Evolutionary conservation across 2,113 vertebrate genomes (phyloP).

Genomic region (Loxodonta africana): DNA sequence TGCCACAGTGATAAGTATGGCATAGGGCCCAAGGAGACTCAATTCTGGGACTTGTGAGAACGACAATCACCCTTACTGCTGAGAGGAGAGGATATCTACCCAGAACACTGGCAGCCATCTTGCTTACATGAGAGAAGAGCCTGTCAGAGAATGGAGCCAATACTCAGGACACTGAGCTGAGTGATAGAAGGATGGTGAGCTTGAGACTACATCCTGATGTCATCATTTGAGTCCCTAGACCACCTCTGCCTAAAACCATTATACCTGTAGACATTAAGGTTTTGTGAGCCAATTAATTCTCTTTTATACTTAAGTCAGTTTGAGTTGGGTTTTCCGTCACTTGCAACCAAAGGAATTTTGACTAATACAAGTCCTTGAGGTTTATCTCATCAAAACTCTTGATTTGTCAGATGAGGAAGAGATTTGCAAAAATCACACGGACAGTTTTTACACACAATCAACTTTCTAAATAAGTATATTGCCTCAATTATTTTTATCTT

Average conservation of each 20-base stretch:
- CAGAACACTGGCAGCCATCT: neutral
- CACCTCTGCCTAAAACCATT: neutral
- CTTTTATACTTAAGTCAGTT: neutral
- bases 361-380: neutral
- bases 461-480: slow-evolving; percentile 29
- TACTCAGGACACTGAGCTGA: neutral
- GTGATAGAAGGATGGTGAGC: neutral
- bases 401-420: slow-evolving; percentile 37
- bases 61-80: neutral
- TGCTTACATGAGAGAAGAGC: neutral
- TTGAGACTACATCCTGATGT: neutral
- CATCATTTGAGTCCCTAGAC: neutral
- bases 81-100: neutral
- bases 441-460: neutral
- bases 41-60: neutral
- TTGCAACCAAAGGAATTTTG: neutral
- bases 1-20: neutral
- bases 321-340: slow-evolving; percentile 18
- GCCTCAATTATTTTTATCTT: slow-evolving; percentile 50
- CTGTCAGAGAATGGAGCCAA: neutral
- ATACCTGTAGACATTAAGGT: neutral
- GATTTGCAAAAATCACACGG: neutral
- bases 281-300: neutral
- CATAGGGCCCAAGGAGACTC: neutral
- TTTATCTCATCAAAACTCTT: slow-evolving; percentile 16